Evolutionary conservation across 2,113 vertebrate genomes (phyloP).

Genomic region (Shinisaurus crocodilurus): DNA sequence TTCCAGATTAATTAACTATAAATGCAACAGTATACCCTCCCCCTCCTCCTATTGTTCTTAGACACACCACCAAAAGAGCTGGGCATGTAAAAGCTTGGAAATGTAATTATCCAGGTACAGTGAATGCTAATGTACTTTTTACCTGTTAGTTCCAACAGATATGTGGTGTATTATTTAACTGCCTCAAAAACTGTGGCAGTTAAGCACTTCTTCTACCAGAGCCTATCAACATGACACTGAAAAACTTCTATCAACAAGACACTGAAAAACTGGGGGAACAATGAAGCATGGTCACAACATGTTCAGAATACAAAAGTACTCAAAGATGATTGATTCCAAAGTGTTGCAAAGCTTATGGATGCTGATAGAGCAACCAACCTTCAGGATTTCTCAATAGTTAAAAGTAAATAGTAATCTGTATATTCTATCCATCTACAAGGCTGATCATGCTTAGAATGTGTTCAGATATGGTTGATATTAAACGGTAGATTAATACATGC

Average conservation of each 20-base stretch:
- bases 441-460: background rate
- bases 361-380: background rate
- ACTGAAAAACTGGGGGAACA: background rate
- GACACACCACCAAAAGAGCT: background rate
- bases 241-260: background rate
- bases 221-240: too few relatives aligned
- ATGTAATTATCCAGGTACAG: background rate
- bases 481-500: background rate
- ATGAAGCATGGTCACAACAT: background rate
- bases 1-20: constrained; percentile 16
- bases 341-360: background rate
- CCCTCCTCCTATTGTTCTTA: background rate
- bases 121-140: background rate
- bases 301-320: background rate
- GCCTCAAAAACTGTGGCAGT: background rate
- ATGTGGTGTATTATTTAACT: background rate
- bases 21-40: background rate
- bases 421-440: background rate
- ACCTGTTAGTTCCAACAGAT: background rate
- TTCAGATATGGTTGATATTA: background rate
- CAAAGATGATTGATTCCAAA: background rate
- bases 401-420: background rate
- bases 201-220: background rate
- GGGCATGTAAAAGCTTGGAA: background rate
- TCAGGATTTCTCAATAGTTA: background rate